Evolutionary conservation across 2,797 vertebrate species (phyloP), one percentile per base, ranked within the genome.

Genomic region (Pipistrellus pipistrellus): DNA sequence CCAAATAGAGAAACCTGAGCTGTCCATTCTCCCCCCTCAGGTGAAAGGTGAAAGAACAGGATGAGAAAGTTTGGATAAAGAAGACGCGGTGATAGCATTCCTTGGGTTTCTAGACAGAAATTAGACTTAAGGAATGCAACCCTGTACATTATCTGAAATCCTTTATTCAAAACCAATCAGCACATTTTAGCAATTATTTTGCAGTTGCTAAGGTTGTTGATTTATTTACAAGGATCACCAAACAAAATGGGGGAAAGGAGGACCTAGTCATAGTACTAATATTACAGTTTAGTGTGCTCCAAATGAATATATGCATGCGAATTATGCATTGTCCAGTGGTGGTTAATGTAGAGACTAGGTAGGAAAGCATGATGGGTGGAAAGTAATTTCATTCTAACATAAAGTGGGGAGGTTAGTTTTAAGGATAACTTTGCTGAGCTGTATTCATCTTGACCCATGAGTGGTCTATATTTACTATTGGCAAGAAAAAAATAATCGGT

Each of bases 151-250:
- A 88, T 20, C n/a, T 77, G 41, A 94, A 93, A 91, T 53, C 23
- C n/a, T 90, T 51, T 87, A 46, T 84, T 77, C 30, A 51, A 94
- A 95, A 71, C 27, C 83, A 82, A 92, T 73, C 25, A 72, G 59
- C 25, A 41, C 30, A 85, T n/a, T 90, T 86, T 35, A 94, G 80
- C 62, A 85, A 87, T 23, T 64, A 8, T 59, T 94, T 85, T 68
- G 35, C 8, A 86, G 89, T 83, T 55, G n/a, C 25, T 64, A 9
- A 32, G 53, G 53, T 18, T 83, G 46, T 10, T 41, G 48, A 89
- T 75, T 80, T 86, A 80, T 71, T 91, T 64, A 48, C 55, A 92
- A 81, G 14, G 25, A 23, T 90, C 4, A 25, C 48, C 46, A 76
- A 68, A 57, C 10, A 90, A 95, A 93, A 86, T 81, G 35, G 25